phyloP scores from a whole-genome alignment of 2,113 vertebrate species.

The Bothrops jararaca region DNA sequence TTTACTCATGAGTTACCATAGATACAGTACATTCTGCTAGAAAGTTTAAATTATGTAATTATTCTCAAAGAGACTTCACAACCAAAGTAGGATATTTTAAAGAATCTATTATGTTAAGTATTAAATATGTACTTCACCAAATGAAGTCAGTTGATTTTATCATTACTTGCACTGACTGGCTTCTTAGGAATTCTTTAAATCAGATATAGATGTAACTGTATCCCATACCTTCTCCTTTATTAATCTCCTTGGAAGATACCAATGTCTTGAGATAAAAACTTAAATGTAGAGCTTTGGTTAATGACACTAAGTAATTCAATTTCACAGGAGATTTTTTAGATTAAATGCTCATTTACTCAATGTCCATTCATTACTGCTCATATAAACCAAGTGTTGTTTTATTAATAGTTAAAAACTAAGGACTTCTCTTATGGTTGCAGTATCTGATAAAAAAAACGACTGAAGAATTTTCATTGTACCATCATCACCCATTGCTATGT shows the following conservation, averaged over 20 bases:
- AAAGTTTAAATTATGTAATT: not conserved
- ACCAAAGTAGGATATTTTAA: not conserved
- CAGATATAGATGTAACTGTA: slow-evolving; percentile 39
- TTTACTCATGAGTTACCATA: not conserved
- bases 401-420: slow-evolving; percentile 8
- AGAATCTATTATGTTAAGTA: slow-evolving; percentile 3
- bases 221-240: slow-evolving; percentile 41
- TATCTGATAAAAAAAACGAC: not conserved
- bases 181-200: slow-evolving; percentile 19
- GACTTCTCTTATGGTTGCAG: not conserved
- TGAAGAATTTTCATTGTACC: not conserved
- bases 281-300: slow-evolving; percentile 40
- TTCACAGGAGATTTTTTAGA: slow-evolving; percentile 9
- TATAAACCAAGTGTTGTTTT: slow-evolving; percentile 31
- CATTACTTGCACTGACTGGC: slow-evolving; percentile 47
- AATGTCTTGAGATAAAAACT: slow-evolving; percentile 41
- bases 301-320: slow-evolving; percentile 52
- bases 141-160: slow-evolving; percentile 17
- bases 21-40: not conserved
- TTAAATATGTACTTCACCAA: slow-evolving; percentile 13
- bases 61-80: not conserved
- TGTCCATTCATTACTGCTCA: slow-evolving; percentile 4
- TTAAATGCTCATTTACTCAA: slow-evolving; percentile 4
- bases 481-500: not conserved
- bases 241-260: slow-evolving; percentile 34